Percentiles rank a stretch among this genome's conserved stretches.
These are phyloP conservation scores for Hyles vespertilio DNA, from an alignment of 1,140 invertebrate species.

Conservation along the genomic window DNA sequence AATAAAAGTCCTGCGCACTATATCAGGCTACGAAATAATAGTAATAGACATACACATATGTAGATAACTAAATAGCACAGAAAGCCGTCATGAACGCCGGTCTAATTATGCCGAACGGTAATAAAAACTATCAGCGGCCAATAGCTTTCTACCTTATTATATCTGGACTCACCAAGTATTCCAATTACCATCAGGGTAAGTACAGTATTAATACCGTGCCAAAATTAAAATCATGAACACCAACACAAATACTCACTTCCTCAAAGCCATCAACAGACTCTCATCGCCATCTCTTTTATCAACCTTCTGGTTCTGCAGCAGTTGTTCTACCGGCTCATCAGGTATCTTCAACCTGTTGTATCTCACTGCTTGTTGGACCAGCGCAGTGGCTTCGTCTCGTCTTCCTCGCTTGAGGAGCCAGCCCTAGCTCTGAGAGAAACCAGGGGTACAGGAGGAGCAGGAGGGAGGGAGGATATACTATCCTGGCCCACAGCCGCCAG, in stretches of 20 bases:
- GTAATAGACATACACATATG: no score
- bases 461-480: conserved; percentile 82
- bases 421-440: conserved; percentile 81
- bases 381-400: conserved; percentile 78
- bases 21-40: no score
- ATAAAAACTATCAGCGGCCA: no score
- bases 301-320: conserved; percentile 39
- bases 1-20: no score
- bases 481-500: conserved; percentile 83
- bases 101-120: no score
- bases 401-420: conserved; percentile 86
- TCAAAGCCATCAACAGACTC: conserved; percentile 45
- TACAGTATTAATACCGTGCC: background rate
- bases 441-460: conserved; percentile 80
- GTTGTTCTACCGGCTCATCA: conserved; percentile 75
- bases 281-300: conserved; percentile 39
- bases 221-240: background rate
- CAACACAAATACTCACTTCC: conserved; percentile 42
- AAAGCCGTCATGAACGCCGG: no score
- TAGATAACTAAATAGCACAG: no score
- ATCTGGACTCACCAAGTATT: no score
- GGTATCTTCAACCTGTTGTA: conserved; percentile 79
- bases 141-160: no score
- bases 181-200: no score
- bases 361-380: conserved; percentile 78